phyloP scores from a whole-genome alignment of 2,888 invertebrate species.

The Epiblema foenella region DNA sequence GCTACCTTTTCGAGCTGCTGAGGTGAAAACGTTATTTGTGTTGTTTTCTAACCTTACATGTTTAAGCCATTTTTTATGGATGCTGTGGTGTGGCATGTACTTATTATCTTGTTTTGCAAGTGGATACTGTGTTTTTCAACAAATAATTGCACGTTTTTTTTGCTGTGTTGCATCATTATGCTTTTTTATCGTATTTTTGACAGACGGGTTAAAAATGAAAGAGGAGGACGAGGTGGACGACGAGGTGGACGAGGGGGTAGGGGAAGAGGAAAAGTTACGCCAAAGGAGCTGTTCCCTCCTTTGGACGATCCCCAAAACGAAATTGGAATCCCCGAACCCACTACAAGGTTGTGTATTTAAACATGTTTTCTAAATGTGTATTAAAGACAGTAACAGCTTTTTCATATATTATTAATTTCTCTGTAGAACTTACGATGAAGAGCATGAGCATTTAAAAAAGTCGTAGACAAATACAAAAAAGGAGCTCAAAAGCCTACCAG shows the following conservation, averaged over 20 bases:
- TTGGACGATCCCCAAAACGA: constrained; percentile 12
- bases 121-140: no score
- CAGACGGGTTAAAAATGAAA: no score
- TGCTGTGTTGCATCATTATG: no score
- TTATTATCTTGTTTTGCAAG: no score
- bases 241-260: background rate
- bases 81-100: no score
- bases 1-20: no score
- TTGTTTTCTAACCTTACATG: no score
- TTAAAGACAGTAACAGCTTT: background rate
- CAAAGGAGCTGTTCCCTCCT: constrained; percentile 10
- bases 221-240: background rate
- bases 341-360: background rate
- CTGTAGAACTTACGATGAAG: constrained; percentile 5
- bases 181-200: no score
- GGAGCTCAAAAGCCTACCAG: constrained; percentile 12
- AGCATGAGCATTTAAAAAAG: background rate
- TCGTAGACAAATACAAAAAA: background rate
- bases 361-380: background rate
- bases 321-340: constrained; percentile 1
- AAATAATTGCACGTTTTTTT: no score
- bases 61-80: no score
- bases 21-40: no score
- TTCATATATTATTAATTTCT: background rate
- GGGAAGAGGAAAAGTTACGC: background rate